Conservation (phyloP, 1,140 invertebrate species). For the Drosophila parvula region DNA sequence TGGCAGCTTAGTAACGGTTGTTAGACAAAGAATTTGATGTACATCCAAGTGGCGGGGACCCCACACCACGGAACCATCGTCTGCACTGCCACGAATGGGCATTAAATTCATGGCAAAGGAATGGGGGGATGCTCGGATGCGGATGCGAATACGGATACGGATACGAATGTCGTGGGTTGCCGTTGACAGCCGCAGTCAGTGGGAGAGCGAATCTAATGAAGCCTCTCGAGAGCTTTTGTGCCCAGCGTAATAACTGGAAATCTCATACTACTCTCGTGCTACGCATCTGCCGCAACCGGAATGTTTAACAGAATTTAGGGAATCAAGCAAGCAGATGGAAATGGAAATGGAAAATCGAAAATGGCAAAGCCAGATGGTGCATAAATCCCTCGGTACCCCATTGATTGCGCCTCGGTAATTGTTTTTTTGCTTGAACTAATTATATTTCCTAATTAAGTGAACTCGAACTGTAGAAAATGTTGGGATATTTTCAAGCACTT, state of each 20-base stretch:
- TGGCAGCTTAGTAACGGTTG: constrained; percentile 49
- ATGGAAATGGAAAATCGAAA: constrained; percentile 19
- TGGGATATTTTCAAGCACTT: constrained; percentile 1
- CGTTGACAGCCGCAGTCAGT: constrained; percentile 45
- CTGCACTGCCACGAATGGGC: not conserved
- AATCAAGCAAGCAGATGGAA: constrained; percentile 16
- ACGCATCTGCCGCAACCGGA: constrained; percentile 11
- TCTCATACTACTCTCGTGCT: constrained; percentile 14
- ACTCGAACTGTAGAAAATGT: constrained; percentile 2
- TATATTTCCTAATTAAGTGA: constrained; percentile 23
- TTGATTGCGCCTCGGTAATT: not conserved
- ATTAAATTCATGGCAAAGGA: constrained; percentile 14
- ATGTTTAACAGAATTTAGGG: constrained; percentile 21
- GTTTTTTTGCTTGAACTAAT: not conserved
- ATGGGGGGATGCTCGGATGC: not conserved
- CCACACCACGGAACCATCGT: not conserved
- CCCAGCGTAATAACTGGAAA: constrained; percentile 36
- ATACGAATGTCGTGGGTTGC: constrained; percentile 28
- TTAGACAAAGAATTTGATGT: constrained; percentile 39
- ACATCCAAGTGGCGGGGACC: constrained; percentile 11
- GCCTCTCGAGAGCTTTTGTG: constrained; percentile 38
- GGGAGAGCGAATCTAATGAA: constrained; percentile 55
- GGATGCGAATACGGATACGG: not conserved
- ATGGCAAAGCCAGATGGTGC: constrained; percentile 28
- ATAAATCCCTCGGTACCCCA: constrained; percentile 13